Percentiles rank a stretch among this genome's conserved stretches.
Evolutionary conservation across 2,888 invertebrate species (phyloP).

Genomic region (Sphinx pinastri): DNA sequence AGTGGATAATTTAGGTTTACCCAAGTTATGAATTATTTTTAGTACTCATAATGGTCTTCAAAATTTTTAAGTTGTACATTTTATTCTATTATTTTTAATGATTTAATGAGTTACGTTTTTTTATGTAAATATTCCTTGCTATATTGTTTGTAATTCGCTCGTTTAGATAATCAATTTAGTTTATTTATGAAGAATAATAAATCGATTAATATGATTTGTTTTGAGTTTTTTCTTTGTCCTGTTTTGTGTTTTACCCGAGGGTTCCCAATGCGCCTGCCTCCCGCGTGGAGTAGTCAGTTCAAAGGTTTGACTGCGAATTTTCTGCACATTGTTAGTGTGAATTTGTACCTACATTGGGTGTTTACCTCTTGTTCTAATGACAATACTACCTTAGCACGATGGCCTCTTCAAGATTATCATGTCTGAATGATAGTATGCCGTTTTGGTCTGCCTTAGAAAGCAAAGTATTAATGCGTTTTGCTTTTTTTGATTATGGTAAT

Average conservation of each 20-base stretch:
- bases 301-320: slow-evolving; percentile 32
- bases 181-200: slow-evolving; percentile 80
- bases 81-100: slow-evolving; percentile 66
- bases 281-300: slow-evolving; percentile 41
- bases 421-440: background rate
- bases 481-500: background rate
- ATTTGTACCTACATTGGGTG: background rate
- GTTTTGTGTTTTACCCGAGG: slow-evolving; percentile 52
- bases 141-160: slow-evolving; percentile 72
- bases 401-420: background rate
- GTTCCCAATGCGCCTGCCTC: slow-evolving; percentile 58
- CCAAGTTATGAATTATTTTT: slow-evolving; percentile 53
- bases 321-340: slow-evolving; percentile 20
- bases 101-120: slow-evolving; percentile 61
- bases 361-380: slow-evolving; percentile 68
- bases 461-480: background rate
- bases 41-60: slow-evolving; percentile 56
- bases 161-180: slow-evolving; percentile 77
- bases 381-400: slow-evolving; percentile 54
- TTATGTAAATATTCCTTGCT: slow-evolving; percentile 77
- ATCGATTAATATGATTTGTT: slow-evolving; percentile 69
- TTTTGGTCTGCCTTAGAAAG: slow-evolving; percentile 14
- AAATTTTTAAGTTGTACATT: slow-evolving; percentile 78
- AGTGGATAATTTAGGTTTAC: slow-evolving; percentile 44
- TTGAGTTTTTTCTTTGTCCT: slow-evolving; percentile 55